Conservation (phyloP, 1,140 invertebrate genomes). For the Rhopalosiphum padi region DNA sequence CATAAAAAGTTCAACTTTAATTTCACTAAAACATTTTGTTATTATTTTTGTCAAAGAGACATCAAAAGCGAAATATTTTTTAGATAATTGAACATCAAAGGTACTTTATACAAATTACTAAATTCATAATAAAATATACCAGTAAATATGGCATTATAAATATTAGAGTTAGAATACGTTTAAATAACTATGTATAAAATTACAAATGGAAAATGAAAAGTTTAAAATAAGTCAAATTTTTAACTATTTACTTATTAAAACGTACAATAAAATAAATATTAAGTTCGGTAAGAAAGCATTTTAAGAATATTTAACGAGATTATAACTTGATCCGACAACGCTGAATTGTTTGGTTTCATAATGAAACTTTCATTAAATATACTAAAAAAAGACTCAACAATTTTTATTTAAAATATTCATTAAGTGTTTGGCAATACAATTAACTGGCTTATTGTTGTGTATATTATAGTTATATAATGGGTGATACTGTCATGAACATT, state of each 20-base stretch:
- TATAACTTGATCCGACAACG: background rate
- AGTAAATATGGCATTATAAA: background rate
- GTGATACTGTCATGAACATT: background rate
- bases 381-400: background rate
- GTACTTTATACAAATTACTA: background rate
- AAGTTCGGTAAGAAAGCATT: background rate
- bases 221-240: background rate
- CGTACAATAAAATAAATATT: constrained; percentile 3
- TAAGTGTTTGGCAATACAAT: background rate
- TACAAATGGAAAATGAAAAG: background rate
- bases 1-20: background rate
- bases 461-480: background rate
- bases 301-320: background rate
- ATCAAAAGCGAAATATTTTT: background rate
- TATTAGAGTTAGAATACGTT: background rate
- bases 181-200: background rate
- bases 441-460: background rate
- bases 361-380: background rate
- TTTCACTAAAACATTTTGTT: background rate
- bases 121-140: background rate
- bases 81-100: background rate
- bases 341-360: background rate
- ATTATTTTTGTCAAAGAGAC: background rate
- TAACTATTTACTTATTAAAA: background rate
- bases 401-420: background rate